phyloP scores from a whole-genome alignment of 2,888 invertebrate genomes.

The Pecten maximus region DNA sequence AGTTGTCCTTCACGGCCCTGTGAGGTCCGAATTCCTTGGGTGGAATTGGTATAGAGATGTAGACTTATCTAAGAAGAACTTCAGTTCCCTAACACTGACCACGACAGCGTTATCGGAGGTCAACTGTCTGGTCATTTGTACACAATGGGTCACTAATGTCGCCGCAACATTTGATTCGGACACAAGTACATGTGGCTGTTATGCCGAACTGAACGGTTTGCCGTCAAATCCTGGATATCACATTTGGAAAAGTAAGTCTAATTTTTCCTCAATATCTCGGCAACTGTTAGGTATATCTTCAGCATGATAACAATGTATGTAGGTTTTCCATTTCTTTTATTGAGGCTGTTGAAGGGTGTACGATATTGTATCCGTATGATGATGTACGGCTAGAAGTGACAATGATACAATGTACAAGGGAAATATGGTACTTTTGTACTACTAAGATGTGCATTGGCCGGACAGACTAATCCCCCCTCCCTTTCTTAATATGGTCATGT shows the following conservation, averaged over 20 bases:
- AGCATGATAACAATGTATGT: no score
- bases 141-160: neutral
- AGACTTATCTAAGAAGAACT: neutral
- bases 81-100: neutral
- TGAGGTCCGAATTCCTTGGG: neutral
- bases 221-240: neutral
- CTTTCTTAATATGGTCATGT: no score
- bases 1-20: neutral
- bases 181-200: neutral
- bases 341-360: no score
- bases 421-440: no score
- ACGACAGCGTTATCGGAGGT: neutral
- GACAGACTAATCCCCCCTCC: no score
- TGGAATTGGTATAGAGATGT: neutral
- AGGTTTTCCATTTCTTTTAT: no score
- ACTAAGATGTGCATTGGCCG: no score
- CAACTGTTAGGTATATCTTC: no score
- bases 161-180: neutral
- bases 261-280: no score
- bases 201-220: neutral
- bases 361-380: no score
- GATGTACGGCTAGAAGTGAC: no score
- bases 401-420: no score
- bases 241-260: neutral
- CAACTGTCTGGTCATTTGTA: neutral